Evolutionary conservation across 2,113 vertebrate genomes (phyloP).

Genomic region (Eonycteris spelaea): DNA sequence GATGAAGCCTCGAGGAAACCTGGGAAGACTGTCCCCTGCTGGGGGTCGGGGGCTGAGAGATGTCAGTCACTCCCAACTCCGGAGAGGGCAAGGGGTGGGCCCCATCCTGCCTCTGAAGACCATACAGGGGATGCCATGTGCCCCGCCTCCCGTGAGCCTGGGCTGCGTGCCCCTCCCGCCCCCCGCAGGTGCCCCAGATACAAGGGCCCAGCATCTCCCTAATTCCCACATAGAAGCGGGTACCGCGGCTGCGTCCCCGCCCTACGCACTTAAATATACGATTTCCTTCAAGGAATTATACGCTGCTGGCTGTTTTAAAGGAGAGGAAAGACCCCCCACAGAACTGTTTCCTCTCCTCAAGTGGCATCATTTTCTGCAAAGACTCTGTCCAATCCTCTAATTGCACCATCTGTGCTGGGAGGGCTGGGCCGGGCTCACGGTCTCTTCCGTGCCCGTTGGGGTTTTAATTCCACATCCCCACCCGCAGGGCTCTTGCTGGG

Average conservation of each 20-base stretch:
- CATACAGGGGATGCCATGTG: neutral
- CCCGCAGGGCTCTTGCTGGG: neutral
- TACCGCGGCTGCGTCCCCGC: accelerated
- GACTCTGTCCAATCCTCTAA: conserved; percentile 54
- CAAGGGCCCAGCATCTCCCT: neutral
- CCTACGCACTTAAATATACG: conserved; percentile 22
- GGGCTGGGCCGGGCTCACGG: neutral
- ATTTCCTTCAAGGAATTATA: conserved; percentile 66
- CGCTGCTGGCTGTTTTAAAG: conserved; percentile 49
- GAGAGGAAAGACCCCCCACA: conserved; percentile 50
- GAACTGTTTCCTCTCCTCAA: conserved; percentile 56
- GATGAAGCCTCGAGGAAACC: neutral
- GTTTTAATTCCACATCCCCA: neutral
- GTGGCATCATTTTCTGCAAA: conserved; percentile 30
- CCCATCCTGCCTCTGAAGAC: neutral
- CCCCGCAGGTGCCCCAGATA: neutral
- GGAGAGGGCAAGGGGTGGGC: accelerated
- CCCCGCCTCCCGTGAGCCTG: neutral
- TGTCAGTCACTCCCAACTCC: neutral
- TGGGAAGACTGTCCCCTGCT: neutral
- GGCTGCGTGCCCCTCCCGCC: neutral
- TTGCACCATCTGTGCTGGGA: conserved; percentile 49
- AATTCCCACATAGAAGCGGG: neutral
- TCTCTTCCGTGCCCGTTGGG: neutral
- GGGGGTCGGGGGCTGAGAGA: too few species aligned